Conservation (phyloP, 2,113 vertebrate species). For the Formicarius rufipectus region DNA sequence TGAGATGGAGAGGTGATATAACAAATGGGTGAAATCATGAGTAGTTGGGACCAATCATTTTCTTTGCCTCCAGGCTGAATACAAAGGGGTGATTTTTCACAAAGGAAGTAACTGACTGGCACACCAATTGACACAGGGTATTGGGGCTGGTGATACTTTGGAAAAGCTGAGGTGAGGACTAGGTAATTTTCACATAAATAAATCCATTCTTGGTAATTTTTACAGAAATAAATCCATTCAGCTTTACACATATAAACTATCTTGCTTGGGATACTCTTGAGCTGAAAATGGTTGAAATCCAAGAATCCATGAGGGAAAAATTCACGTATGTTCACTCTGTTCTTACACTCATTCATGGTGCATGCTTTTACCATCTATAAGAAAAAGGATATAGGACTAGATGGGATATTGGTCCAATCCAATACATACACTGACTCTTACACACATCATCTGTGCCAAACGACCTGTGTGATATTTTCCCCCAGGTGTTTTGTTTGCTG, state of each 20-base stretch:
- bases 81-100: not conserved
- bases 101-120: not conserved
- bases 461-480: not conserved
- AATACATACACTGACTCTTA: not conserved
- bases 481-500: not conserved
- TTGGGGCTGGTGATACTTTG: not conserved
- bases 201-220: not conserved
- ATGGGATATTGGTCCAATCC: not conserved
- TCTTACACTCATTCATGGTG: accelerated
- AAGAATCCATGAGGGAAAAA: not conserved
- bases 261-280: not conserved
- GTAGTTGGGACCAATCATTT: accelerated
- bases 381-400: not conserved
- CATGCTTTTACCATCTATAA: accelerated
- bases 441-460: not conserved
- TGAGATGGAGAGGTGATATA: not conserved
- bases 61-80: not conserved
- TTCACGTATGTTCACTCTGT: accelerated
- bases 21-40: not conserved
- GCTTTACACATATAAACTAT: not conserved
- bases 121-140: not conserved
- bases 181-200: not conserved
- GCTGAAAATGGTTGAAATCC: not conserved
- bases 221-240: not conserved
- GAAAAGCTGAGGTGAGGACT: not conserved